Evolutionary conservation across 1,140 invertebrate genomes (phyloP).

Genomic region (Drosophila murphyi): DNA sequence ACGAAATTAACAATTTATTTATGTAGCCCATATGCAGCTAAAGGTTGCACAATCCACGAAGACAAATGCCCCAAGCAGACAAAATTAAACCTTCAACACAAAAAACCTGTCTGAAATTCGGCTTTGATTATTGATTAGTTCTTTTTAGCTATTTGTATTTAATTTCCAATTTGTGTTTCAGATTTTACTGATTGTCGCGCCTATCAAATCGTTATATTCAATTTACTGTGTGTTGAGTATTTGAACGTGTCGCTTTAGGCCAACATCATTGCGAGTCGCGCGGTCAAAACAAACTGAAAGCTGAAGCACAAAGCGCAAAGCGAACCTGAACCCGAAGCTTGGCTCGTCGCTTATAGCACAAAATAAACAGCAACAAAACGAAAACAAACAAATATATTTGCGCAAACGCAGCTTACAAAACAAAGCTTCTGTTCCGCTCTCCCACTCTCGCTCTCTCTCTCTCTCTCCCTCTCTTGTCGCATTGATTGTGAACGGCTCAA

Average conservation of each 20-base stretch:
- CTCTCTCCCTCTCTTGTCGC: not conserved
- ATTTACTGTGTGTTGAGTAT: slow-evolving; percentile 19
- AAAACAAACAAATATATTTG: slow-evolving; percentile 32
- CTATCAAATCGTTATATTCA: slow-evolving; percentile 5
- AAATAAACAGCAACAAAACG: slow-evolving; percentile 9
- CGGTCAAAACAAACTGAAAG: slow-evolving; percentile 72
- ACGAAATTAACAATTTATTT: not conserved
- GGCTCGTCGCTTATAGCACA: slow-evolving; percentile 47
- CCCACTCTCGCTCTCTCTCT: slow-evolving; percentile 12
- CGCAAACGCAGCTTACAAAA: slow-evolving; percentile 40
- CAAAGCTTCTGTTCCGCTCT: not conserved
- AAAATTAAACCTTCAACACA: slow-evolving; percentile 7
- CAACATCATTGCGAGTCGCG: slow-evolving; percentile 52
- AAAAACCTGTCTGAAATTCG: not conserved
- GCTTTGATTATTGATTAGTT: slow-evolving; percentile 7
- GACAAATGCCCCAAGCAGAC: slow-evolving; percentile 21
- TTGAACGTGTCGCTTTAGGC: slow-evolving; percentile 41
- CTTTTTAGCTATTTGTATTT: not conserved
- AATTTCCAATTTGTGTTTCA: slow-evolving; percentile 1
- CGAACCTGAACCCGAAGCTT: slow-evolving; percentile 22
- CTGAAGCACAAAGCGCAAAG: slow-evolving; percentile 32
- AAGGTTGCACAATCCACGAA: slow-evolving; percentile 15
- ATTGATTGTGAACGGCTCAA: slow-evolving; percentile 9
- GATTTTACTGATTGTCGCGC: slow-evolving; percentile 17
- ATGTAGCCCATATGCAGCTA: not conserved